Percentiles rank a stretch among this genome's conserved stretches.
Conservation (phyloP, 2,888 invertebrate genomes). For the Bembecia ichneumoniformis region DNA sequence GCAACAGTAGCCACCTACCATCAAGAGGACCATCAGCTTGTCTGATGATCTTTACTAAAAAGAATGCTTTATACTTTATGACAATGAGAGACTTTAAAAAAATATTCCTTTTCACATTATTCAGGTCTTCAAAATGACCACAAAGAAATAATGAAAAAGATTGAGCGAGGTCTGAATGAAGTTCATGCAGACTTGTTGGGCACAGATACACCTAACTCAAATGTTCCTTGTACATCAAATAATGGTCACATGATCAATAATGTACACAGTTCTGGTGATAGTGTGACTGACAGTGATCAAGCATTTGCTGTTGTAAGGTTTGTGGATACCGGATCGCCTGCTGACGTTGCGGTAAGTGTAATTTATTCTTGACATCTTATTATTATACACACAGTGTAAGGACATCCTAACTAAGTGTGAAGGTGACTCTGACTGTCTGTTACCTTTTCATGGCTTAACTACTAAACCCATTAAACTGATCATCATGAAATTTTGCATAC, state of each 20-base stretch:
- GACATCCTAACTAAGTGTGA: too few species aligned
- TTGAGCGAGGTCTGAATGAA: conserved; percentile 82
- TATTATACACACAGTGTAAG: too few species aligned
- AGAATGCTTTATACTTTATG: too few species aligned
- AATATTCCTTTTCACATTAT: conserved; percentile 4
- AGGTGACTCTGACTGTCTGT: too few species aligned
- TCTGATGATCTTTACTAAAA: too few species aligned
- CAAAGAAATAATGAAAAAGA: conserved; percentile 84
- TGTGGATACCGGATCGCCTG: conserved; percentile 84
- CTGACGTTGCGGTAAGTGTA: conserved; percentile 81
- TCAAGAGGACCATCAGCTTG: too few species aligned
- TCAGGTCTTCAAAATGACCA: conserved; percentile 91
- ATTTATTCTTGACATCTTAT: background rate
- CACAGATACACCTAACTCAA: conserved; percentile 17
- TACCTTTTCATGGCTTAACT: too few species aligned
- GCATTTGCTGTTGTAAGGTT: conserved; percentile 79
- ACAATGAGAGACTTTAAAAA: background rate
- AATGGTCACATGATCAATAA: conserved; percentile 8
- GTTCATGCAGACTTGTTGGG: conserved; percentile 64
- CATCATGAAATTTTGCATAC: background rate
- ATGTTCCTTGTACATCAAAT: conserved; percentile 18
- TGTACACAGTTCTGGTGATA: conserved; percentile 9
- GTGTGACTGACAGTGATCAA: conserved; percentile 14
- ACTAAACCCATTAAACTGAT: too few species aligned
- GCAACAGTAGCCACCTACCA: too few species aligned